Conservation (phyloP, 2,888 invertebrate genomes). For the Parnassius smintheus region DNA sequence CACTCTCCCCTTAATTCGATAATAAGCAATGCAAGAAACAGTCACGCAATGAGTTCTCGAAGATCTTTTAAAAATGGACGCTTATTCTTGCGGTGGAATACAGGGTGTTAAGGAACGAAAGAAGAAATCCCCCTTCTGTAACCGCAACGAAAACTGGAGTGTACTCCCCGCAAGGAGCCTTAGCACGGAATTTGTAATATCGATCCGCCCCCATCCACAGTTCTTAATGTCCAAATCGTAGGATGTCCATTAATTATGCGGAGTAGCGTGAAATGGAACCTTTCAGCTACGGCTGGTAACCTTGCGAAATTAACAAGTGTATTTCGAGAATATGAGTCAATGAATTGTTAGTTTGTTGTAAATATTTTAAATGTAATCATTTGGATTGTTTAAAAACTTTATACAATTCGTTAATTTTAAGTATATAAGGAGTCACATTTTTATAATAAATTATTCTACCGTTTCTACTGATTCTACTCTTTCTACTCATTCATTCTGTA, state of each 20-base stretch:
- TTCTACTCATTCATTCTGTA: too few relatives aligned
- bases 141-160: conserved; percentile 47
- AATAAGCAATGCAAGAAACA: conserved; percentile 37
- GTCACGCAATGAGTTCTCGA: conserved; percentile 48
- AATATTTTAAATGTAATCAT: too few relatives aligned
- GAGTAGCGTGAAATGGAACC: conserved; percentile 53
- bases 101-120: conserved; percentile 65
- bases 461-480: too few relatives aligned
- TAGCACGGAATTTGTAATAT: conserved; percentile 63
- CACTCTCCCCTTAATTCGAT: conserved; percentile 36
- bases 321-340: conserved; percentile 42
- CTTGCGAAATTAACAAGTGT: conserved; percentile 29
- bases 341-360: conserved; percentile 30
- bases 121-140: conserved; percentile 63
- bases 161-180: conserved; percentile 56
- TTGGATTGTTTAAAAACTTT: too few relatives aligned
- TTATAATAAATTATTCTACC: too few relatives aligned
- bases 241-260: conserved; percentile 72
- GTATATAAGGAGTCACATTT: too few relatives aligned
- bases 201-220: conserved; percentile 59
- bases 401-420: too few relatives aligned
- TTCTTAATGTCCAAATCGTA: conserved; percentile 76
- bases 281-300: conserved; percentile 46
- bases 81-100: conserved; percentile 35
- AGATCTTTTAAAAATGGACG: conserved; percentile 56